Evolutionary conservation across 1,140 invertebrate species (phyloP).

Genomic region (Maconellicoccus hirsutus): DNA sequence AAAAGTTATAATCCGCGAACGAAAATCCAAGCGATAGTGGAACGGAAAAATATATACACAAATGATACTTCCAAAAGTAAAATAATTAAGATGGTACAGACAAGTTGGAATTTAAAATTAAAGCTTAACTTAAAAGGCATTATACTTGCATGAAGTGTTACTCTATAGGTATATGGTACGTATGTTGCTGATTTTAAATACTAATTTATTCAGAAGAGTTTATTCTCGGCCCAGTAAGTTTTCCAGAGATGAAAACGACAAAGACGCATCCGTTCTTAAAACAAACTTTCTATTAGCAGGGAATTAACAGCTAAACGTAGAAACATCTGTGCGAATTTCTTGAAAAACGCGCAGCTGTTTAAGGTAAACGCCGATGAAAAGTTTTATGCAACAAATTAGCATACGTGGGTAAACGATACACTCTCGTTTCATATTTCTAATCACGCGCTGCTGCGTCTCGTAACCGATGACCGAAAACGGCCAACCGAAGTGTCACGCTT

Average conservation of each 20-base stretch:
- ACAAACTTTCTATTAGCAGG: neutral
- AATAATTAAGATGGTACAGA: neutral
- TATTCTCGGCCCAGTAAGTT: conserved; percentile 2
- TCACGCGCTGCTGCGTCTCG: neutral
- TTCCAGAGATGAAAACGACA: neutral
- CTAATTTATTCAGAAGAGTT: neutral
- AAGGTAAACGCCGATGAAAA: neutral
- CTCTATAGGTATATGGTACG: neutral
- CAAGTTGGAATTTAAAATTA: conserved; percentile 1
- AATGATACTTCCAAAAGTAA: no score
- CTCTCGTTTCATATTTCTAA: neutral
- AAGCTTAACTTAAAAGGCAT: neutral
- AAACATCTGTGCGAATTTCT: neutral
- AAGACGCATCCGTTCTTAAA: neutral
- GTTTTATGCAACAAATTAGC: neutral
- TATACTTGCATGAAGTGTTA: conserved; percentile 5
- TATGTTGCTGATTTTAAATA: conserved; percentile 1
- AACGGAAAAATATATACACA: no score
- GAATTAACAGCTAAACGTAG: neutral
- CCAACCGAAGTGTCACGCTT: neutral
- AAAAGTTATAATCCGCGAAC: no score
- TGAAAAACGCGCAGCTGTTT: neutral
- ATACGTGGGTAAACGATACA: neutral
- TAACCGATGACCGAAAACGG: no score
- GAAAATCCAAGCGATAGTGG: no score